These are phyloP conservation scores for Eupithecia pulchellata DNA, from an alignment of 2,888 invertebrate genomes.

Conservation along the genomic window DNA sequence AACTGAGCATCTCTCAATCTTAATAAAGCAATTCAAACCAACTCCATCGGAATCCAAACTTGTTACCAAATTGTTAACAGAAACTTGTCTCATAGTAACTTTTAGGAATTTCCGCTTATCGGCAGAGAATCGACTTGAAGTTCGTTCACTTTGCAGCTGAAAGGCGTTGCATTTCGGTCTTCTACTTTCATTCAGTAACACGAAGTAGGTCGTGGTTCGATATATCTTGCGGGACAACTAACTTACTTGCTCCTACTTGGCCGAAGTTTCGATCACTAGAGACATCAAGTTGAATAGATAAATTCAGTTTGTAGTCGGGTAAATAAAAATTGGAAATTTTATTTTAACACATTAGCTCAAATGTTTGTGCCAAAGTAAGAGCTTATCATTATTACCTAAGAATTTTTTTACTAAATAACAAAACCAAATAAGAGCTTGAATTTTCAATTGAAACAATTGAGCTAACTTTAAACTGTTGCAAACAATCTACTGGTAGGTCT, in stretches of 20 bases:
- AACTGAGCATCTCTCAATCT: constrained; percentile 29
- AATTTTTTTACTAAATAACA: no score
- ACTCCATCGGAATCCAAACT: constrained; percentile 45
- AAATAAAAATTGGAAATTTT: no score
- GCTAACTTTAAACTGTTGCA: no score
- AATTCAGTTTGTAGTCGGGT: no score
- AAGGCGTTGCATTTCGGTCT: constrained; percentile 9
- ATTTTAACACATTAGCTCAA: no score
- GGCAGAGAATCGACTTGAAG: constrained; percentile 20
- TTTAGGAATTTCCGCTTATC: constrained; percentile 48
- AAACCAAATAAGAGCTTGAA: no score
- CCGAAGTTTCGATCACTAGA: constrained; percentile 1
- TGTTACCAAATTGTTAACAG: constrained; percentile 44
- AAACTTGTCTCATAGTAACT: constrained; percentile 52
- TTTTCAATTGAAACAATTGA: no score
- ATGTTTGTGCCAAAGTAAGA: no score
- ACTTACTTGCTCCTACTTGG: neutral
- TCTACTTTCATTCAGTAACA: neutral
- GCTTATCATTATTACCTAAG: no score
- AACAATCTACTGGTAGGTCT: no score
- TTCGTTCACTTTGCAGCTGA: constrained; percentile 16
- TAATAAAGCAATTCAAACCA: constrained; percentile 49
- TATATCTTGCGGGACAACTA: neutral
- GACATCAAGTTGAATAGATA: no score
- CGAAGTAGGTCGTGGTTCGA: neutral